These are phyloP conservation scores for Chrysina gloriosa DNA, from an alignment of 2,888 invertebrate genomes.

Conservation along the genomic window DNA sequence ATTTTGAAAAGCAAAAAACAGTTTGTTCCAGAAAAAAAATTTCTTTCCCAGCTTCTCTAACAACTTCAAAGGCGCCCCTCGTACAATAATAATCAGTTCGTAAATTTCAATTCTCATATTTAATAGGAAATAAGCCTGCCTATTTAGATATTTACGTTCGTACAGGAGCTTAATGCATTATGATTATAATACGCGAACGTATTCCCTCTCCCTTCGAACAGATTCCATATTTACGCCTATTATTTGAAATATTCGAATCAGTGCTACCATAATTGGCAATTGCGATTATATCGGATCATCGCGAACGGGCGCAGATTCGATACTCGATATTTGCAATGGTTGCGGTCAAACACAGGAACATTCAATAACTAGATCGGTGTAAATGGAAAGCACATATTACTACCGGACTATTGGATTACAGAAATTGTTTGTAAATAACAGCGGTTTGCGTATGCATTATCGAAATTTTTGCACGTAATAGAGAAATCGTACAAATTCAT, in stretches of 20 bases:
- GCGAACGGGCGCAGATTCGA: conserved; percentile 29
- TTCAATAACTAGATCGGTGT: conserved; percentile 35
- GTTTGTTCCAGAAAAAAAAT: no score
- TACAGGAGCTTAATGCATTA: neutral
- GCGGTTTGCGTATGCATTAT: no score
- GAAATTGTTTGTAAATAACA: conserved; percentile 40
- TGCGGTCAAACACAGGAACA: conserved; percentile 24
- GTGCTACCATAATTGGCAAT: conserved; percentile 41
- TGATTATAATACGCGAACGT: neutral
- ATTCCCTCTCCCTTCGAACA: neutral
- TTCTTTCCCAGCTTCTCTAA: no score
- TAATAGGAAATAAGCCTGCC: no score
- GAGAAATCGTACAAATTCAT: no score
- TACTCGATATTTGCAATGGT: conserved; percentile 39
- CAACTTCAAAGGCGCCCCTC: no score
- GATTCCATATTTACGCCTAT: neutral
- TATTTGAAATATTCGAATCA: conserved; percentile 7
- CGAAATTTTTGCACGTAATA: no score
- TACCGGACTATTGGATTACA: conserved; percentile 32
- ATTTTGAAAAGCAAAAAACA: no score
- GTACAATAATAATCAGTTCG: no score
- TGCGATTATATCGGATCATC: conserved; percentile 43
- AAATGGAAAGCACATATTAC: conserved; percentile 16
- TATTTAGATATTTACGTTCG: no score
- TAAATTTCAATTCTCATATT: no score